Evolutionary conservation across 2,797 vertebrate species (phyloP).

Genomic region (Myiotriccus ornatus): DNA sequence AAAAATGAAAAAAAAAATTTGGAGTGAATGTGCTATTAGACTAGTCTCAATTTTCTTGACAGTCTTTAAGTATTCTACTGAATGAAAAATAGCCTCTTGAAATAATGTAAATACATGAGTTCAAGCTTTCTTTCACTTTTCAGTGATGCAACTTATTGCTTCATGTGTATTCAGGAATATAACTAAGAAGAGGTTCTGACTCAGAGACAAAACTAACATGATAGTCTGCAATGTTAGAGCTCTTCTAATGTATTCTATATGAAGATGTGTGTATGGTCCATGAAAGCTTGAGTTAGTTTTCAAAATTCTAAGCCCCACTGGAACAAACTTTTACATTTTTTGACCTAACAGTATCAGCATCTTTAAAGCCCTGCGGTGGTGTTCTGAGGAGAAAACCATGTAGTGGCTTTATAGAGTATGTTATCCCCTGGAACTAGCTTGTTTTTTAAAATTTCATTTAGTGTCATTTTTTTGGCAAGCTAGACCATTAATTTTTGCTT

Average conservation of each 20-base stretch:
- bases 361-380: neutral
- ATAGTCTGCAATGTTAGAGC: neutral
- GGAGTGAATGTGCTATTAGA: neutral
- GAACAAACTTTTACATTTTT: neutral
- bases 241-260: neutral
- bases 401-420: neutral
- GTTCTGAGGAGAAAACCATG: neutral
- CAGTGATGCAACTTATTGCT: neutral
- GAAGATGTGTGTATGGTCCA: neutral
- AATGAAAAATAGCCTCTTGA: neutral
- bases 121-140: neutral
- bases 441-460: neutral
- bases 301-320: neutral
- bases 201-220: neutral
- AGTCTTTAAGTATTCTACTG: neutral
- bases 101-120: neutral
- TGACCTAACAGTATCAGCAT: neutral
- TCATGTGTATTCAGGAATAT: neutral
- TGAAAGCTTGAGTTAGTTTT: neutral
- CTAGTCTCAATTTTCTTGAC: neutral
- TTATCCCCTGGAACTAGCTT: neutral
- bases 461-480: neutral
- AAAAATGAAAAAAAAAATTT: neutral
- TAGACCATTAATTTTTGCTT: neutral
- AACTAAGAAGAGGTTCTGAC: neutral